A percentile compares a stretch with the other conserved stretches of the same genome.
These are phyloP conservation scores for Physella acuta DNA, from an alignment of 1,140 invertebrate genomes.

Conservation along the genomic window DNA sequence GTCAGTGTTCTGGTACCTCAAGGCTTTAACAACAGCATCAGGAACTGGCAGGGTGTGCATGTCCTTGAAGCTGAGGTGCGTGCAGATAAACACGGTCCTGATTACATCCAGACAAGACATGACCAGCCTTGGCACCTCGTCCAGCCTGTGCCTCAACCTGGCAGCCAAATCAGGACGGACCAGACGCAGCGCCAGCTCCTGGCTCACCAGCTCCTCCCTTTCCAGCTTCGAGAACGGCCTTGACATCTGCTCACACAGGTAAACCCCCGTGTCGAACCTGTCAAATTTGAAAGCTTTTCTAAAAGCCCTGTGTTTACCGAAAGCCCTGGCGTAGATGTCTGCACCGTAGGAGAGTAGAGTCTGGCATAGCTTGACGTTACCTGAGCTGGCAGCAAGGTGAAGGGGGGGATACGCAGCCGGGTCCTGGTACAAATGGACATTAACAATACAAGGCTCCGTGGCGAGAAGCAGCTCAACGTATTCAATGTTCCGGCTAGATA, in stretches of 20 bases:
- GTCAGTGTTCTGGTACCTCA: slow-evolving; percentile 17
- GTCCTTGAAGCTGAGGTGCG: slow-evolving; percentile 7
- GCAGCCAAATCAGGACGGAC: background rate
- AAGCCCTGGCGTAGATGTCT: slow-evolving; percentile 16
- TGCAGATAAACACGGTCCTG: slow-evolving; percentile 2
- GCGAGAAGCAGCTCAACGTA: slow-evolving; percentile 6
- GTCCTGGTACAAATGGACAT: slow-evolving; percentile 19
- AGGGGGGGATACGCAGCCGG: slow-evolving; percentile 13
- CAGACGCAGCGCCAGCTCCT: background rate
- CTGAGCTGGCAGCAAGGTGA: slow-evolving; percentile 10
- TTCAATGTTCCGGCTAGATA: slow-evolving; percentile 3
- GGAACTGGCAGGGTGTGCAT: slow-evolving; percentile 3
- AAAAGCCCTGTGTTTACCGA: slow-evolving; percentile 12
- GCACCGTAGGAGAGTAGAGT: slow-evolving; percentile 8
- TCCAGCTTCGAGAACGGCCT: slow-evolving; percentile 4
- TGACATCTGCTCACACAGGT: slow-evolving; percentile 18
- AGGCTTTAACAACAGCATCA: background rate
- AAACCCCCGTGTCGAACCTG: slow-evolving; percentile 4
- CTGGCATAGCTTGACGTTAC: slow-evolving; percentile 7
- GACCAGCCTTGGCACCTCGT: background rate
- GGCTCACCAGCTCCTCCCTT: background rate
- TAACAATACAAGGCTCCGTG: slow-evolving; percentile 8
- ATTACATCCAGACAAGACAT: slow-evolving; percentile 7
- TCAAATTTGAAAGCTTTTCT: slow-evolving; percentile 16
- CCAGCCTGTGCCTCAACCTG: background rate